Evolutionary conservation across 2,888 invertebrate genomes (phyloP).

Genomic region (Agapostemon virescens): DNA sequence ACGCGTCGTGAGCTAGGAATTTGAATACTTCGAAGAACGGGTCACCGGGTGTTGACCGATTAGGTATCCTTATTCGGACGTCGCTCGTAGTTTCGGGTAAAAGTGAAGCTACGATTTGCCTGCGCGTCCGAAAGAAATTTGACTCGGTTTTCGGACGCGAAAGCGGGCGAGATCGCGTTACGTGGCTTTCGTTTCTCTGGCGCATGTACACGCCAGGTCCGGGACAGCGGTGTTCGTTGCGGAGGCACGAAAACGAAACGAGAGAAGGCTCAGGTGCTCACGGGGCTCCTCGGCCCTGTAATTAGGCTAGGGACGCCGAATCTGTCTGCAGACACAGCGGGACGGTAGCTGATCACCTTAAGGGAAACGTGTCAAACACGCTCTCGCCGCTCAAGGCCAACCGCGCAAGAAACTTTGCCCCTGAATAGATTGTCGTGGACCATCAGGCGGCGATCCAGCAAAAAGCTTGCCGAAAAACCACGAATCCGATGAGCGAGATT

Average conservation of each 20-base stretch:
- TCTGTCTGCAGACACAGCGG: constrained; percentile 57
- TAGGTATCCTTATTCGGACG: background rate
- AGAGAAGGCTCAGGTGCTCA: constrained; percentile 69
- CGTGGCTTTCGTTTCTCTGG: constrained; percentile 53
- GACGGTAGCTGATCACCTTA: constrained; percentile 66
- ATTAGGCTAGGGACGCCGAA: constrained; percentile 74
- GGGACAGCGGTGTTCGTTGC: constrained; percentile 54
- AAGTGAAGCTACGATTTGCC: background rate
- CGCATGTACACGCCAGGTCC: constrained; percentile 23
- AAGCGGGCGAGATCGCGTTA: constrained; percentile 51
- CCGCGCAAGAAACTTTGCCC: constrained; percentile 8
- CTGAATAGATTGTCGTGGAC: constrained; percentile 12
- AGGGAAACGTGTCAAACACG: constrained; percentile 64
- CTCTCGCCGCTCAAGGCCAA: constrained; percentile 43
- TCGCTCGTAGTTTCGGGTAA: background rate
- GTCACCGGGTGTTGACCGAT: background rate
- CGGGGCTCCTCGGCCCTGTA: constrained; percentile 68
- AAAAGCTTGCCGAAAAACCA: background rate
- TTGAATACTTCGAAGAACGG: background rate
- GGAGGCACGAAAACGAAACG: constrained; percentile 67
- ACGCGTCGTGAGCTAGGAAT: background rate
- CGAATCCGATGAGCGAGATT: background rate
- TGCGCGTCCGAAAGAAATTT: constrained; percentile 22
- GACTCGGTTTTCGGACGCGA: constrained; percentile 29
- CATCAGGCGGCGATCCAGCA: constrained; percentile 2